These are phyloP conservation scores for Drosophila pseudoananassae DNA, from an alignment of 1,140 invertebrate genomes.

Conservation along the genomic window DNA sequence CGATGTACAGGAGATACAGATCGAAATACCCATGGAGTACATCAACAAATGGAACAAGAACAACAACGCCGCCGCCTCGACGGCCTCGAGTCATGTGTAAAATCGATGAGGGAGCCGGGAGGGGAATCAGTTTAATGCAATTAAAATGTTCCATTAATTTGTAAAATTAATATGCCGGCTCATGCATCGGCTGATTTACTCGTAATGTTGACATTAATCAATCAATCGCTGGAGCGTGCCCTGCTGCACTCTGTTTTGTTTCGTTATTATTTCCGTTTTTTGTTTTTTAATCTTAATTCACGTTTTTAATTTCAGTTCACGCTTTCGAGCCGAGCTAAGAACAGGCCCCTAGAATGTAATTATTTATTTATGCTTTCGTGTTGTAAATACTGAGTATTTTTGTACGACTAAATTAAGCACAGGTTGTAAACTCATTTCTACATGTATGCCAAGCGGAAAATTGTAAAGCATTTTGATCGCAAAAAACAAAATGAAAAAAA, in stretches of 20 bases:
- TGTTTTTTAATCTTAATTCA: slow-evolving; percentile 3
- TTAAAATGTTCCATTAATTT: slow-evolving; percentile 75
- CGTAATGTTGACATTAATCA: slow-evolving; percentile 60
- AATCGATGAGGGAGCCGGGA: slow-evolving; percentile 26
- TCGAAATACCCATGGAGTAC: slow-evolving; percentile 82
- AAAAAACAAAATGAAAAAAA: slow-evolving; percentile 6
- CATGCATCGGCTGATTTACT: slow-evolving; percentile 35
- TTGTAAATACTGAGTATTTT: slow-evolving; percentile 60
- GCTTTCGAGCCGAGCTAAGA: slow-evolving; percentile 11
- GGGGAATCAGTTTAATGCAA: slow-evolving; percentile 74
- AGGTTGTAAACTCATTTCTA: slow-evolving; percentile 73
- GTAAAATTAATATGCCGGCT: slow-evolving; percentile 54
- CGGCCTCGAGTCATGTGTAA: slow-evolving; percentile 71
- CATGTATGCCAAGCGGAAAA: slow-evolving; percentile 31
- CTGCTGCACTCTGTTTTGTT: slow-evolving; percentile 8
- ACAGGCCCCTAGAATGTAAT: slow-evolving; percentile 22
- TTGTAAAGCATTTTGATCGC: slow-evolving; percentile 40
- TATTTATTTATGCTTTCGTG: slow-evolving; percentile 35
- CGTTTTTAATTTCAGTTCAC: slow-evolving; percentile 7
- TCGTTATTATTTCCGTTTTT: slow-evolving; percentile 2
- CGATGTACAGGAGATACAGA: slow-evolving; percentile 79
- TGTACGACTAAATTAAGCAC: slow-evolving; percentile 65
- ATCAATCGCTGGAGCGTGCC: slow-evolving; percentile 42
- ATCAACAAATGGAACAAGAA: slow-evolving; percentile 83
- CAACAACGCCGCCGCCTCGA: slow-evolving; percentile 70